Percentiles rank a stretch among this genome's conserved stretches.
Evolutionary conservation across 1,140 invertebrate genomes (phyloP).

Genomic region (Coboldia fuscipes): DNA sequence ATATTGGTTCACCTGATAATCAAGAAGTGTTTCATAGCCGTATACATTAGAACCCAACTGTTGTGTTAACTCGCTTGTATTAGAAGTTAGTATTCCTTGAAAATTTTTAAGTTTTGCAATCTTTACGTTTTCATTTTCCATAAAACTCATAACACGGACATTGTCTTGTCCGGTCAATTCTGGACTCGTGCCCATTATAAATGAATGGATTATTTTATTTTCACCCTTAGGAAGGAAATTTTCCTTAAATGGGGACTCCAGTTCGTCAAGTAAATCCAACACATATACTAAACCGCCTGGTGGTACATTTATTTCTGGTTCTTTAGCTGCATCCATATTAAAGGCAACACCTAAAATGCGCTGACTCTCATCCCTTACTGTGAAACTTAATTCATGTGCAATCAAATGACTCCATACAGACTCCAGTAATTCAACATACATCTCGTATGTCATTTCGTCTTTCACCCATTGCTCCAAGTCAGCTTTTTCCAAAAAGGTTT

Average conservation of each 20-base stretch:
- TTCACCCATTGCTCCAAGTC: constrained; percentile 57
- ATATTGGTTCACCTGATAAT: constrained; percentile 64
- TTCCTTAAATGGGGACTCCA: constrained; percentile 48
- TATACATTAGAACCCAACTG: constrained; percentile 61
- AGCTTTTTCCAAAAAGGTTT: constrained; percentile 64
- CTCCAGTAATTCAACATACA: constrained; percentile 43
- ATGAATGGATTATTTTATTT: constrained; percentile 55
- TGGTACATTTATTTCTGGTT: constrained; percentile 46
- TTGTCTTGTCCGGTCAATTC: constrained; percentile 44
- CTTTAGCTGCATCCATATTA: constrained; percentile 58
- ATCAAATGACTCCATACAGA: constrained; percentile 41
- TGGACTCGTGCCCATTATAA: constrained; percentile 61
- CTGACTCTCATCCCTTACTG: constrained; percentile 24
- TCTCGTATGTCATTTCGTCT: constrained; percentile 32
- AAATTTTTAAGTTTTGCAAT: constrained; percentile 41
- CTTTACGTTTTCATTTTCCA: constrained; percentile 49
- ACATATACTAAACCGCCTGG: constrained; percentile 42
- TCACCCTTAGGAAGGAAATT: constrained; percentile 35
- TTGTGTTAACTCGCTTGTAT: constrained; percentile 66
- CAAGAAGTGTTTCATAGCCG: constrained; percentile 50
- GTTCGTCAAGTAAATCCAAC: constrained; percentile 54
- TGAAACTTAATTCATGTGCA: constrained; percentile 45
- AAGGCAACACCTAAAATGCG: constrained; percentile 36
- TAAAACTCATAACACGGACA: constrained; percentile 47
- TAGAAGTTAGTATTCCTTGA: constrained; percentile 59